Base-by-base conservation (phyloP, 2,888 invertebrate species). In the Stegophylla sp. region DNA sequence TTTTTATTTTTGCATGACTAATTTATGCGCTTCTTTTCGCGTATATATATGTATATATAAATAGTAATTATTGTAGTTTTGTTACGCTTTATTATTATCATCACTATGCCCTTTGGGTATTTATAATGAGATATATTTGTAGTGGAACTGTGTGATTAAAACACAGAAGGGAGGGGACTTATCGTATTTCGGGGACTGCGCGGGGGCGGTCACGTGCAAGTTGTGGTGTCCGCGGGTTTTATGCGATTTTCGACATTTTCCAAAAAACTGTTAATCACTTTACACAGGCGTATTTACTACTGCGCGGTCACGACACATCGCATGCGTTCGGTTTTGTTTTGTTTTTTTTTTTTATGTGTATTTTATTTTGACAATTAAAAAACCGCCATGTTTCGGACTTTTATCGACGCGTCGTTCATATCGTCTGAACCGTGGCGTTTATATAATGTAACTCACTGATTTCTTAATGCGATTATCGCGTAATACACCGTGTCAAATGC, bases 251-350 rank as follows among this genome's bases (percentile, higher is more conserved):
- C 41, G 41, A 41, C 20, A 3, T 41, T 64, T 64, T 61, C 28
- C 34, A 41, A 41, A n/a, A n/a, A n/a, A 64, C 10, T 34, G 41
- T 64, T 41, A 64, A 41, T 64, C 34, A 41, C 56, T 41, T 56
- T 41, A 41, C 56, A 53, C 56, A 53, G 41, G n/a, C 17, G 56
- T 10, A 41, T 41, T n/a, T n/a, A n/a, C n/a, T n/a, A n/a, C n/a
- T n/a, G n/a, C 15, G 41, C 23, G 41, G 71, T 72, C 71, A 72
- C 53, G 71, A 43, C 15, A 72, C n/a, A 56, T 72, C 23, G 71
- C 53, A 72, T 72, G 53, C 7, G 51, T 51, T 51, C 48, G 10
- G 7, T n/a, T n/a, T n/a, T 28, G 28, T 53, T 71, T 71, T 51
- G 15, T 56, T 41, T 13, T 34, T 7, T 34, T 7, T 34, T 34